These are phyloP conservation scores for Drosophila bifasciata DNA, from an alignment of 1,140 invertebrate genomes.

Conservation along the genomic window DNA sequence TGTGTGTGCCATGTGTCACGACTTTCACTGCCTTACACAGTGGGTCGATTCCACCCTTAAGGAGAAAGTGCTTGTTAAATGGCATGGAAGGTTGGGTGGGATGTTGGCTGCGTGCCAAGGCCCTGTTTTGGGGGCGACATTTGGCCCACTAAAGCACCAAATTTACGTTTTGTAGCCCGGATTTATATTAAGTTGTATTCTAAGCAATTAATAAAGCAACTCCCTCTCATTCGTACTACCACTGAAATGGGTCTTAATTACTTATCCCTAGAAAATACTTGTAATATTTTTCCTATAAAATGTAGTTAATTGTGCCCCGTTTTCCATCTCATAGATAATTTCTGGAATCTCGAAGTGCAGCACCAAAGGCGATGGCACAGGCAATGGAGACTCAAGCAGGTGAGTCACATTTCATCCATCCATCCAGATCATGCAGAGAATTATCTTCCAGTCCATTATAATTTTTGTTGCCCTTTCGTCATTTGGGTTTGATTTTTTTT, in stretches of 20 bases:
- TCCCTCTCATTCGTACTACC: constrained; percentile 27
- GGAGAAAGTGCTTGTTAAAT: constrained; percentile 1
- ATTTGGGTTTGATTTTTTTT: constrained; percentile 61
- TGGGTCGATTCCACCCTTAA: constrained; percentile 40
- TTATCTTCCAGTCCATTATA: constrained; percentile 31
- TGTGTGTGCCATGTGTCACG: not conserved
- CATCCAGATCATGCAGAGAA: not conserved
- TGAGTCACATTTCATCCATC: constrained; percentile 33
- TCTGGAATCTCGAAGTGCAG: constrained; percentile 62
- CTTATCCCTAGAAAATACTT: constrained; percentile 3
- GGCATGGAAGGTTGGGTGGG: not conserved
- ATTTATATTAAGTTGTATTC: constrained; percentile 24
- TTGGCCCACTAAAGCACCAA: constrained; percentile 34
- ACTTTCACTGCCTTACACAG: constrained; percentile 23
- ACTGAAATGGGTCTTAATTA: constrained; percentile 24
- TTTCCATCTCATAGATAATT: constrained; percentile 72
- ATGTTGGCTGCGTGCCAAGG: constrained; percentile 72
- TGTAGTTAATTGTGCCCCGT: constrained; percentile 16
- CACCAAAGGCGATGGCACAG: constrained; percentile 44
- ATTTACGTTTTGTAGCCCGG: constrained; percentile 35
- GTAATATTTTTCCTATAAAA: not conserved
- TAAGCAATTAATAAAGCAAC: constrained; percentile 44
- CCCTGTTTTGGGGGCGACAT: constrained; percentile 58
- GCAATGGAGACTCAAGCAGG: constrained; percentile 73
- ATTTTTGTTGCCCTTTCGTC: constrained; percentile 51